Evolutionary conservation across 2,888 invertebrate genomes (phyloP), one percentile per base, ranked within the genome.

Genomic region (Drosophila niveifrons): DNA sequence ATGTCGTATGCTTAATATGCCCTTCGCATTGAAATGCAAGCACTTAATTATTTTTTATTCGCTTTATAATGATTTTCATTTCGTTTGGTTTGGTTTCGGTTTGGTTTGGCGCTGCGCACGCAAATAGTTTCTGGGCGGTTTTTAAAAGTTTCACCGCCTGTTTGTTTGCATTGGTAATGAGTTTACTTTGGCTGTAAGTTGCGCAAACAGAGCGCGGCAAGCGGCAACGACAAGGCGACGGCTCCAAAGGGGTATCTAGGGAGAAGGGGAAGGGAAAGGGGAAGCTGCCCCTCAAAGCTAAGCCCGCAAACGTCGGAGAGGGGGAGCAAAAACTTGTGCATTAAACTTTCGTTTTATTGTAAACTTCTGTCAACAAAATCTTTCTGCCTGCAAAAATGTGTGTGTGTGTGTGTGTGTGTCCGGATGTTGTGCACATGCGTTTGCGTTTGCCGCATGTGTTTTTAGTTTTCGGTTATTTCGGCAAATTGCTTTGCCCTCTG

Each of bases 161-260:
- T 80, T 79, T 90, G 89, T 89, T 89, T 89, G 88, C 90, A 86
- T 88, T 86, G 80, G 88, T 89, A 90, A 89, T 89, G 90, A 89
- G 89, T 89, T 89, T 90, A 90, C 89, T 90, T 84, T 86, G 77
- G 81, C 88, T 86, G 87, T 88, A 86, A 86, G 90, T 90, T 90
- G 77, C 56, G 80, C 82, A 88, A 88, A 90, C 85, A 90, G 75
- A 78, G 73, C 71, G 39, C 59, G 11, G 34, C 58, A 56, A 31
- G 56, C 44, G 56, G 31, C 4, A 10, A 9, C n/a, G 10, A 6
- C n/a, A 18, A n/a, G 55, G 39, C 13, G 36, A 39, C 10, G 4
- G n/a, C n/a, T 39, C n/a, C 36, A n/a, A 11, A 11, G 36, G 36
- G 36, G 36, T 2, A 0, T 7, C 11, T 2, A 15, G 9, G 15